phyloP scores from a whole-genome alignment of 1,140 invertebrate species.

The Drosophila neocordata region DNA sequence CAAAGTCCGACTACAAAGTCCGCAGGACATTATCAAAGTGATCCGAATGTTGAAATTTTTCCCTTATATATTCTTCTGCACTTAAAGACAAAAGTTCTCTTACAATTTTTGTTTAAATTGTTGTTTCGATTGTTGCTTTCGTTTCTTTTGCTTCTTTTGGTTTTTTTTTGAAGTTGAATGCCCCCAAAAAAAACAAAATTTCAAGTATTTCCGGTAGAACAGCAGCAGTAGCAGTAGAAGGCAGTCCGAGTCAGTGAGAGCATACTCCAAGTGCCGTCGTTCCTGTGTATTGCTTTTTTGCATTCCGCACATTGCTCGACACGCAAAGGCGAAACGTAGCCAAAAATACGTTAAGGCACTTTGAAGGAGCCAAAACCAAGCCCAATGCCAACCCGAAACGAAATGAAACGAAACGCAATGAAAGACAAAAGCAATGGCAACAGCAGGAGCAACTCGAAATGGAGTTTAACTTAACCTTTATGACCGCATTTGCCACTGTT shows the following conservation, averaged over 20 bases:
- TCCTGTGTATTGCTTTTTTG: slow-evolving; percentile 60
- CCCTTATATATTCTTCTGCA: slow-evolving; percentile 7
- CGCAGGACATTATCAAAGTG: slow-evolving; percentile 20
- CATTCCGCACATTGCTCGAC: slow-evolving; percentile 63
- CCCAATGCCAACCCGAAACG: slow-evolving; percentile 35
- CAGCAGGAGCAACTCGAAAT: slow-evolving; percentile 45
- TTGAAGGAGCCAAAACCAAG: slow-evolving; percentile 27
- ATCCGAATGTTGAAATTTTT: slow-evolving; percentile 12
- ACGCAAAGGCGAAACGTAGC: slow-evolving; percentile 36
- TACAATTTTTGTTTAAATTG: slow-evolving; percentile 1
- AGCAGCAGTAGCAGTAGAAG: slow-evolving; percentile 8
- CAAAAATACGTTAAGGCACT: slow-evolving; percentile 5
- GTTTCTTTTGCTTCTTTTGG: neutral
- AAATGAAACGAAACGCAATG: slow-evolving; percentile 27
- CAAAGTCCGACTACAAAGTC: slow-evolving; percentile 21
- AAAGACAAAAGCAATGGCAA: neutral
- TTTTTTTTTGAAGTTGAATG: neutral
- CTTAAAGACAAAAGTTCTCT: slow-evolving; percentile 11
- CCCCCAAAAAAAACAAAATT: slow-evolving; percentile 33
- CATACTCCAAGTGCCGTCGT: slow-evolving; percentile 13
- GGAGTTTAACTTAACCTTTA: slow-evolving; percentile 60
- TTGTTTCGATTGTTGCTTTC: neutral
- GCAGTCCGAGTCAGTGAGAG: slow-evolving; percentile 27
- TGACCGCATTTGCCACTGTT: slow-evolving; percentile 15
- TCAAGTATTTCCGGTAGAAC: slow-evolving; percentile 60